phyloP scores from a whole-genome alignment of 2,797 vertebrate species.

The Chloroceryle amazona region DNA sequence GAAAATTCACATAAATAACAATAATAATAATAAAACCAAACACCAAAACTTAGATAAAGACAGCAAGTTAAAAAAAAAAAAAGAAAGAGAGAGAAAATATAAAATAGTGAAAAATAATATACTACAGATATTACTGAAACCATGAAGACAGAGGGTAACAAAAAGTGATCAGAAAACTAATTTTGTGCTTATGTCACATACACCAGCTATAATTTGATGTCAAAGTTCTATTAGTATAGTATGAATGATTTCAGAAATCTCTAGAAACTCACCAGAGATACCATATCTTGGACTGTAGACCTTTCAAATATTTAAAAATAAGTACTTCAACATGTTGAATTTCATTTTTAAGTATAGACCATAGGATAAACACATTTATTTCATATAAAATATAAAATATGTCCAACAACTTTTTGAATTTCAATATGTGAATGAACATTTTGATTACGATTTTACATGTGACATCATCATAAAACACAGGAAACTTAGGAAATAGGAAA shows the following conservation, averaged over 20 bases:
- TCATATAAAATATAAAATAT: neutral
- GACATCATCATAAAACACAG: neutral
- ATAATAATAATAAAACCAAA: neutral
- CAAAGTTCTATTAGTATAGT: neutral
- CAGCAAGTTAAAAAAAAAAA: neutral
- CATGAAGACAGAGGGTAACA: neutral
- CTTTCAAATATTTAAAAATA: neutral
- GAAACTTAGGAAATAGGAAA: slow-evolving; percentile 1
- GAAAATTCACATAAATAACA: neutral
- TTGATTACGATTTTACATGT: slow-evolving; percentile 21
- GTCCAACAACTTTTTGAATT: neutral
- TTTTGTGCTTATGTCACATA: rapidly evolving
- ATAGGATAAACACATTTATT: neutral
- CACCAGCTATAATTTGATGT: neutral
- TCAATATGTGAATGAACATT: slow-evolving; percentile 2
- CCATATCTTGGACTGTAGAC: neutral
- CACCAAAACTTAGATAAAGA: neutral
- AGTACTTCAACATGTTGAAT: neutral
- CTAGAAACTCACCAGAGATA: neutral
- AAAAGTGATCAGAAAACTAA: neutral
- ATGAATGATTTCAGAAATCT: neutral
- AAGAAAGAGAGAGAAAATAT: neutral
- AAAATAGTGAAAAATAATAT: neutral
- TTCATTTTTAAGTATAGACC: neutral
- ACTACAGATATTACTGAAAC: neutral